Evolutionary conservation across 2,797 vertebrate species (phyloP).

Genomic region (Ctenochaetus hawaiiensis): DNA sequence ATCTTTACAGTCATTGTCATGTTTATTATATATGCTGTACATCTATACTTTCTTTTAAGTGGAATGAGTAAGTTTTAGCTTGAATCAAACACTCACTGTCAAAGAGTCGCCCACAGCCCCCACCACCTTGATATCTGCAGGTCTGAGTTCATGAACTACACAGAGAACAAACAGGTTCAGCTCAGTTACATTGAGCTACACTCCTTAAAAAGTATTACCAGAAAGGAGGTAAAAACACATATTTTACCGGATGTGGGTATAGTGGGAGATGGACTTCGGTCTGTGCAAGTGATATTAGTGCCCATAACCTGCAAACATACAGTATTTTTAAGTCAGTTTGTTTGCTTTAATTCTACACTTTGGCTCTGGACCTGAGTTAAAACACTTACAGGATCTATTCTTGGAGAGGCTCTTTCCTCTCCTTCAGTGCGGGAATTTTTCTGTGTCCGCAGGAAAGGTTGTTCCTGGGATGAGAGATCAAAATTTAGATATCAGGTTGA

Average conservation of each 20-base stretch:
- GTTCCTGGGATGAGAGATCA: constrained; percentile 64
- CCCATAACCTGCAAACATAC: constrained; percentile 74
- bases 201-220: constrained; percentile 3
- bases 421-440: constrained; percentile 61
- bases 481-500: background rate
- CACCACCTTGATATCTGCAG: constrained; percentile 91
- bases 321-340: background rate
- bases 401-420: constrained; percentile 1
- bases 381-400: constrained; percentile 65
- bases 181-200: background rate
- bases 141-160: constrained; percentile 91
- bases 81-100: constrained; percentile 85
- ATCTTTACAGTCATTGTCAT: background rate
- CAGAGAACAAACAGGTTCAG: constrained; percentile 23
- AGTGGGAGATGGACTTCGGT: constrained; percentile 74
- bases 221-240: background rate
- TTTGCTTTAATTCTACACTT: too few species aligned
- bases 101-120: constrained; percentile 95
- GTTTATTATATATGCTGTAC: background rate
- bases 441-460: constrained; percentile 80
- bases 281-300: constrained; percentile 76
- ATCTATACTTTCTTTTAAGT: background rate
- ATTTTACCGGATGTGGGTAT: constrained; percentile 79
- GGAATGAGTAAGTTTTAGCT: background rate
- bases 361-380: background rate